Evolutionary conservation across 1,140 invertebrate genomes (phyloP).

Genomic region (Drosophila bocqueti): DNA sequence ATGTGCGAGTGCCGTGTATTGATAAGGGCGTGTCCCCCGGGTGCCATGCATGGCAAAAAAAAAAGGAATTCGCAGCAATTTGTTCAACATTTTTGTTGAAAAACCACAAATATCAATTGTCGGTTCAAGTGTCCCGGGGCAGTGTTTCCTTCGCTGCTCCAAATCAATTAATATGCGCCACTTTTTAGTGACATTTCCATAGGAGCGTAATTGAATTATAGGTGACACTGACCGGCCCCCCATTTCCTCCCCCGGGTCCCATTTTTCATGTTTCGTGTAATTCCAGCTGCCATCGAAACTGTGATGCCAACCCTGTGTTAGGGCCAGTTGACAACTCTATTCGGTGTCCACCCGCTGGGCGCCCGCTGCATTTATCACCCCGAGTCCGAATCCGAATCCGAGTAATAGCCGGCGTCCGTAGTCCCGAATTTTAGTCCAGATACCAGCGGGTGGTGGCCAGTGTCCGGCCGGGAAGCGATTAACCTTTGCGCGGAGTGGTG

Average conservation of each 20-base stretch:
- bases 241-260: constrained; percentile 9
- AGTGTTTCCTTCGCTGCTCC: constrained; percentile 9
- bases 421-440: constrained; percentile 43
- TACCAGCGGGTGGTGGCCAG: constrained; percentile 70
- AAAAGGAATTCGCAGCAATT: constrained; percentile 49
- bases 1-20: constrained; percentile 48
- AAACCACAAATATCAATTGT: constrained; percentile 83
- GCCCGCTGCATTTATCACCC: constrained; percentile 63
- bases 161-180: constrained; percentile 67
- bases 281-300: constrained; percentile 34
- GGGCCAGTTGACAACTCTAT: constrained; percentile 73
- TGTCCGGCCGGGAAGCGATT: constrained; percentile 50
- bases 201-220: constrained; percentile 74
- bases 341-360: constrained; percentile 40
- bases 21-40: constrained; percentile 67
- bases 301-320: constrained; percentile 31
- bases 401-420: constrained; percentile 5
- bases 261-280: constrained; percentile 34
- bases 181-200: constrained; percentile 68
- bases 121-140: constrained; percentile 60
- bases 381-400: constrained; percentile 17
- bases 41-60: not conserved
- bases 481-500: constrained; percentile 54
- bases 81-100: constrained; percentile 74
- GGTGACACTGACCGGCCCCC: not conserved